Evolutionary conservation across 2,888 invertebrate species (phyloP).

Genomic region (Hybos culiciformis): DNA sequence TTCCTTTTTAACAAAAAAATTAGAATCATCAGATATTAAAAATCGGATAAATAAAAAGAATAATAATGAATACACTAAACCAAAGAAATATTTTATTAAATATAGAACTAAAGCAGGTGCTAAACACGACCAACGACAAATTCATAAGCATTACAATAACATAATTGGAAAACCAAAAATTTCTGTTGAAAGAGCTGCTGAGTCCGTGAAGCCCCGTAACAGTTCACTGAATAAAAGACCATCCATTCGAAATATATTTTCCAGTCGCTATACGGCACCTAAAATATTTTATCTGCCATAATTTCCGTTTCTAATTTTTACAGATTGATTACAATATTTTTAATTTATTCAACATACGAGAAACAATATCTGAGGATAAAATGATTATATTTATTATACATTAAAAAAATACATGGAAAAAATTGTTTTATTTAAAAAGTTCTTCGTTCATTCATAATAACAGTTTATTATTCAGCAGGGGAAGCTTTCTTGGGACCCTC

Average conservation of each 20-base stretch:
- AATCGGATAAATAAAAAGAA: slow-evolving; percentile 55
- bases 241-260: slow-evolving; percentile 17
- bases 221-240: slow-evolving; percentile 15
- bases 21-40: slow-evolving; percentile 28
- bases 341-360: too few species aligned
- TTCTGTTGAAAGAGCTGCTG: slow-evolving; percentile 30
- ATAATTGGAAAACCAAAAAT: slow-evolving; percentile 31
- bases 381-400: too few species aligned
- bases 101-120: slow-evolving; percentile 34
- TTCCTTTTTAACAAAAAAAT: slow-evolving; percentile 33
- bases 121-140: slow-evolving; percentile 30
- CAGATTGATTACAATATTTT: too few species aligned
- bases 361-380: too few species aligned
- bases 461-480: too few species aligned
- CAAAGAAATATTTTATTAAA: slow-evolving; percentile 36
- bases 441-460: too few species aligned
- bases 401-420: too few species aligned
- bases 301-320: not conserved
- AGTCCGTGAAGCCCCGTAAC: slow-evolving; percentile 24
- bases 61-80: slow-evolving; percentile 24
- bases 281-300: slow-evolving; percentile 5
- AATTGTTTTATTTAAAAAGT: too few species aligned
- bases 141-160: slow-evolving; percentile 32
- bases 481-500: too few species aligned
- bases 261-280: slow-evolving; percentile 8